Conservation (phyloP, 2,797 vertebrate species). For the Macrochelys suwanniensis region DNA sequence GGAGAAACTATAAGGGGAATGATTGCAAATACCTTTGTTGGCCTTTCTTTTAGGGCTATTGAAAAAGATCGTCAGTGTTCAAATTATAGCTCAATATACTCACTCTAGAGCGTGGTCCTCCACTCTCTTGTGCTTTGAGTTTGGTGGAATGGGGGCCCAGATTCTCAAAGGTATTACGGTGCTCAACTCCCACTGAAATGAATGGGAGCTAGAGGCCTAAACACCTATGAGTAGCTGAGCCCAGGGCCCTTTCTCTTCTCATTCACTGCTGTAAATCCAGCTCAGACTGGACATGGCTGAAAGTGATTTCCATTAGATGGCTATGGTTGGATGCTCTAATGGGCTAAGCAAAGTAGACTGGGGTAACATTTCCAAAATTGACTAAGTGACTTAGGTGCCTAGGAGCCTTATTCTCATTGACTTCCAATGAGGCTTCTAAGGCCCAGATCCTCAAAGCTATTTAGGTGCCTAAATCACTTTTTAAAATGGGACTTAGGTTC, state of each 20-base stretch:
- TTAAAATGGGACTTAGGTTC: background rate
- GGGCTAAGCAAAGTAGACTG: background rate
- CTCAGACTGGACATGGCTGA: background rate
- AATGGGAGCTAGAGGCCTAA: background rate
- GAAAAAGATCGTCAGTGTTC: background rate
- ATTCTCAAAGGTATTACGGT: too few species aligned
- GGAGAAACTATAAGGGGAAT: background rate
- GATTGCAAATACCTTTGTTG: background rate
- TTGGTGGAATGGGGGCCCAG: background rate
- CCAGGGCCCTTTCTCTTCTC: background rate
- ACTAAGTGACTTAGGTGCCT: background rate
- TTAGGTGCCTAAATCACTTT: background rate
- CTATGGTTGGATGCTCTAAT: background rate
- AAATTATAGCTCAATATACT: background rate
- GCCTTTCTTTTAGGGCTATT: background rate
- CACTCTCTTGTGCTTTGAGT: background rate
- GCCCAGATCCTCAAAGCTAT: background rate
- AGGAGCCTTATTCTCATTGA: background rate
- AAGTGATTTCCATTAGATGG: background rate
- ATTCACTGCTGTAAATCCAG: background rate
- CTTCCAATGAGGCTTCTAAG: background rate
- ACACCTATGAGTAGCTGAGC: background rate
- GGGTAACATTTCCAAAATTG: background rate
- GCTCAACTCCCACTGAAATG: background rate
- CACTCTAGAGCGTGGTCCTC: background rate